phyloP scores from a whole-genome alignment of 2,888 invertebrate genomes.

The Ichneumoninae sp. region DNA sequence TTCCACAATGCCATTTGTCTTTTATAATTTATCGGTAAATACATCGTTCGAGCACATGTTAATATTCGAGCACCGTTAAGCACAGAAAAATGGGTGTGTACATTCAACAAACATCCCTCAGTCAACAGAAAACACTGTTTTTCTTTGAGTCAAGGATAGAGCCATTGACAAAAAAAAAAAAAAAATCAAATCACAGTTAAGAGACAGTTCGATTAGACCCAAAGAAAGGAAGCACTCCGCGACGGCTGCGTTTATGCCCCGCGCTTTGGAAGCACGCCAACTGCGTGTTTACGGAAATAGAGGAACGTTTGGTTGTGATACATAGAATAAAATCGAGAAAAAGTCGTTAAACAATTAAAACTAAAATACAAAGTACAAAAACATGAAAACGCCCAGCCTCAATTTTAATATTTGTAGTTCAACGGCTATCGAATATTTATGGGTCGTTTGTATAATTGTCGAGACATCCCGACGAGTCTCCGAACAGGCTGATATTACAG shows the following conservation, averaged over 20 bases:
- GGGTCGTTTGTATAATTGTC: constrained; percentile 11
- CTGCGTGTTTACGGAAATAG: constrained; percentile 79
- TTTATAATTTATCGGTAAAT: too few relatives aligned
- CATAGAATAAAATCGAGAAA: neutral
- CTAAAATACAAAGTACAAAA: too few relatives aligned
- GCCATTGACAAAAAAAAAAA: neutral
- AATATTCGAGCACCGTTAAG: too few relatives aligned
- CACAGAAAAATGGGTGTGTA: too few relatives aligned
- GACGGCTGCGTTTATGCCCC: constrained; percentile 69
- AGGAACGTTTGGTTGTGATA: constrained; percentile 15
- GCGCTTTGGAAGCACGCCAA: constrained; percentile 73
- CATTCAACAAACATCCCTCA: too few relatives aligned
- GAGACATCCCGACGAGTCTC: constrained; percentile 35
- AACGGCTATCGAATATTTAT: constrained; percentile 39
- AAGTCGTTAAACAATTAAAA: neutral
- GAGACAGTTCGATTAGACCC: neutral
- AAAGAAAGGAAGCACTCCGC: neutral
- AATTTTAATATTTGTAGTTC: constrained; percentile 7
- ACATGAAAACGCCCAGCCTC: too few relatives aligned
- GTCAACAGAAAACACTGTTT: too few relatives aligned
- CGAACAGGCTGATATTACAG: neutral
- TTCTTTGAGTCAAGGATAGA: too few relatives aligned
- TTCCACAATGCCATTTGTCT: too few relatives aligned
- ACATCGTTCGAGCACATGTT: too few relatives aligned
- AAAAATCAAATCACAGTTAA: neutral